phyloP scores from a whole-genome alignment of 2,888 invertebrate species.

The Chloromyia formosa region DNA sequence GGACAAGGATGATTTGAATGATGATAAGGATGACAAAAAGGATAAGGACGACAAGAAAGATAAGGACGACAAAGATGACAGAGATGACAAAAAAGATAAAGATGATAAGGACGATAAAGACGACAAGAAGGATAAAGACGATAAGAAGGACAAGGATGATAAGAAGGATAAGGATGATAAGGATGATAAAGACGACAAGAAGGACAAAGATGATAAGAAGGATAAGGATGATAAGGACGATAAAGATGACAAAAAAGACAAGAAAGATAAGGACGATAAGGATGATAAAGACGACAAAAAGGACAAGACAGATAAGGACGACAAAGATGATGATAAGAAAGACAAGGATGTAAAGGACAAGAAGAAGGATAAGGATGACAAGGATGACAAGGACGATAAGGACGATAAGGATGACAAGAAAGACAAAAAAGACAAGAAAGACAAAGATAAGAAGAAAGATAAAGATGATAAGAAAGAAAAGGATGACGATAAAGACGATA shows the following conservation, averaged over 20 bases:
- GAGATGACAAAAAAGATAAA: not conserved
- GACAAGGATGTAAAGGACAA: slow-evolving; percentile 13
- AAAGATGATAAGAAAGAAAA: slow-evolving; percentile 27
- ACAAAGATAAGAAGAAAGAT: slow-evolving; percentile 4
- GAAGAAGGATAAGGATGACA: not conserved
- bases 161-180: slow-evolving; percentile 1
- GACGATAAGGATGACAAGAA: slow-evolving; percentile 46
- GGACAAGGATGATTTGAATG: slow-evolving; percentile 7
- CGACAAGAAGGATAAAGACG: not conserved
- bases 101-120: slow-evolving; percentile 6
- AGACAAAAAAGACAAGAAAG: slow-evolving; percentile 14
- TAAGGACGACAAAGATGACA: not conserved
- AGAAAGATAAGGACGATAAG: slow-evolving; percentile 15
- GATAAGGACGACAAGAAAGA: slow-evolving; percentile 2
- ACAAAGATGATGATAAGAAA: slow-evolving; percentile 14
- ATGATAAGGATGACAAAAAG: slow-evolving; percentile 1
- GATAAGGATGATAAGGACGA: slow-evolving; percentile 18
- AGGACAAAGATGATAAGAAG: slow-evolving; percentile 20
- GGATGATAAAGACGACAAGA: slow-evolving; percentile 45
- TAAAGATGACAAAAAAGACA: slow-evolving; percentile 6
- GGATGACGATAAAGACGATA: slow-evolving; percentile 19
- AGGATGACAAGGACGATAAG: slow-evolving; percentile 18
- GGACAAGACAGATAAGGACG: slow-evolving; percentile 11
- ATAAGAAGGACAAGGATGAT: slow-evolving; percentile 28
- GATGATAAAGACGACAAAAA: slow-evolving; percentile 52